These are phyloP conservation scores for Mus caroli DNA, from an alignment of 2,797 vertebrate species.

Conservation along the genomic window DNA sequence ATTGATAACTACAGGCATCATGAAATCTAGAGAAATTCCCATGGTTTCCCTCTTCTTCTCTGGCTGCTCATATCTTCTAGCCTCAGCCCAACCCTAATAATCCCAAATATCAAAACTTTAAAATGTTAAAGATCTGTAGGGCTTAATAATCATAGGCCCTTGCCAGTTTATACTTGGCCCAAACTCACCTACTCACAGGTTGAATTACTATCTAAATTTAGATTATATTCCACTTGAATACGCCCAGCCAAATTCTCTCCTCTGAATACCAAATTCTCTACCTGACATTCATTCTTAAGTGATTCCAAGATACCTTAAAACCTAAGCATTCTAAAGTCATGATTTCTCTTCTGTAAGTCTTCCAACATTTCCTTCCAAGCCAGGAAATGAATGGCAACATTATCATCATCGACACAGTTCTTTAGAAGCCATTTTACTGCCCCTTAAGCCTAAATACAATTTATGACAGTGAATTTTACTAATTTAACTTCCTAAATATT, in stretches of 20 bases:
- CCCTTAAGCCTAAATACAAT: background rate
- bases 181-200: background rate
- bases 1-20: background rate
- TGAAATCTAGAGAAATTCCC: background rate
- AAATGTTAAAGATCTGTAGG: background rate
- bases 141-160: background rate
- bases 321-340: background rate
- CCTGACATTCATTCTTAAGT: background rate
- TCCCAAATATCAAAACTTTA: background rate
- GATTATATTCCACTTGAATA: background rate
- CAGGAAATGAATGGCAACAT: background rate
- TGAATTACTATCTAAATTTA: slow-evolving; percentile 16
- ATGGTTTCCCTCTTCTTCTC: slow-evolving; percentile 19
- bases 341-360: background rate
- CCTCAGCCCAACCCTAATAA: background rate
- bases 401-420: background rate
- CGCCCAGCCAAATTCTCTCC: background rate
- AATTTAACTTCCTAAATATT: slow-evolving; percentile 49
- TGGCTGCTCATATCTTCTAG: slow-evolving; percentile 4
- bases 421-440: background rate
- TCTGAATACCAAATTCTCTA: slow-evolving; percentile 36
- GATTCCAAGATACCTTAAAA: slow-evolving; percentile 14
- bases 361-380: background rate
- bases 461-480: background rate
- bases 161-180: background rate